Conservation (phyloP, 1,140 invertebrate species). For the Drosophila repleta region DNA sequence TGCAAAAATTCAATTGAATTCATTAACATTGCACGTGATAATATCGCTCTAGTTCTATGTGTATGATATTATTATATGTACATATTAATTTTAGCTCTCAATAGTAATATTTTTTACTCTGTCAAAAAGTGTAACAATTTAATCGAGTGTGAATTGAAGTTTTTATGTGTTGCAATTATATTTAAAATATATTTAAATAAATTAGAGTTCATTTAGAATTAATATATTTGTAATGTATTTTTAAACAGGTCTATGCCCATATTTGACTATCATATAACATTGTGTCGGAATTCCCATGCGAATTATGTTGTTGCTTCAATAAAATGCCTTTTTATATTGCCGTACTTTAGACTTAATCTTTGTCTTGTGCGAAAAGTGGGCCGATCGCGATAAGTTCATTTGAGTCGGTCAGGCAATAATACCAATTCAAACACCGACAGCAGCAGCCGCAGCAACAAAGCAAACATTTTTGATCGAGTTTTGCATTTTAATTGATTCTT, state of each 20-base stretch:
- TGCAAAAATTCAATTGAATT: constrained; percentile 73
- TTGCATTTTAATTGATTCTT: constrained; percentile 83
- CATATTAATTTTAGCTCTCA: constrained; percentile 15
- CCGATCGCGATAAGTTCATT: constrained; percentile 76
- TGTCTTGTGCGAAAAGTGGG: constrained; percentile 78
- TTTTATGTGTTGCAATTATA: too few species aligned
- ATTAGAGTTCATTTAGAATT: too few species aligned
- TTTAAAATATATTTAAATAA: too few species aligned
- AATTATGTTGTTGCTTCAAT: constrained; percentile 79
- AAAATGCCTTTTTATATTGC: constrained; percentile 73
- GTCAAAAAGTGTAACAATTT: neutral
- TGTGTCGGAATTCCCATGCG: constrained; percentile 75
- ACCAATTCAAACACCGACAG: neutral
- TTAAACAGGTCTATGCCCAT: too few species aligned
- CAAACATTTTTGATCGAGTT: constrained; percentile 36
- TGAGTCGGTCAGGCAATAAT: constrained; percentile 20
- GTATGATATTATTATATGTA: constrained; percentile 41
- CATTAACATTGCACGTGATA: constrained; percentile 75
- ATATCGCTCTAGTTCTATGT: constrained; percentile 61
- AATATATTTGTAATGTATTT: too few species aligned
- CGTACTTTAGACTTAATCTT: constrained; percentile 69
- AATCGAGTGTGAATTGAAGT: too few species aligned
- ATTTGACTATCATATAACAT: constrained; percentile 55
- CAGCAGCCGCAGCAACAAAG: neutral
- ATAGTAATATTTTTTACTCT: constrained; percentile 2